phyloP scores from a whole-genome alignment of 2,888 invertebrate species.

The Caenorhabditis virilis region DNA sequence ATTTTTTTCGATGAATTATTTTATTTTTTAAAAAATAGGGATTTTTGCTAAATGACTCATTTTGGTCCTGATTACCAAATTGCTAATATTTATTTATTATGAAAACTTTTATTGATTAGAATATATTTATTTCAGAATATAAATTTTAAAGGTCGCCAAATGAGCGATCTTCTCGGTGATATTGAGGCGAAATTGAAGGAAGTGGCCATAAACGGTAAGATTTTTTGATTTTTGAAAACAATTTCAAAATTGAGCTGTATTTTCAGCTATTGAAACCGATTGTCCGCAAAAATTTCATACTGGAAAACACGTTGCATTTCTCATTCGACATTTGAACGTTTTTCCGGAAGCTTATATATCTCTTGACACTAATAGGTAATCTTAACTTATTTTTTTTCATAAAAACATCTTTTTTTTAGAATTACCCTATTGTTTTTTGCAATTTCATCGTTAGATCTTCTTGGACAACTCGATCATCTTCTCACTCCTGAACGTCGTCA shows the following conservation, averaged over 20 bases:
- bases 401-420: slow-evolving; percentile 34
- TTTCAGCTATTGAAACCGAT: slow-evolving; percentile 24
- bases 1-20: not conserved
- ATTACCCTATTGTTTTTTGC: slow-evolving; percentile 77
- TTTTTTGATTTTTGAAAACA: not conserved
- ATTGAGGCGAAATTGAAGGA: not conserved
- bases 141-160: slow-evolving; percentile 12
- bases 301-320: slow-evolving; percentile 45
- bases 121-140: too few species aligned
- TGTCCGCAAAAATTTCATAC: slow-evolving; percentile 22
- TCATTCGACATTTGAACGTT: slow-evolving; percentile 51
- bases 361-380: slow-evolving; percentile 53
- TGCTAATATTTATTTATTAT: not conserved
- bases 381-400: too few species aligned
- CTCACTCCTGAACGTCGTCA: slow-evolving; percentile 73
- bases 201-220: slow-evolving; percentile 7
- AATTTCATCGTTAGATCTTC: slow-evolving; percentile 86
- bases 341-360: slow-evolving; percentile 52
- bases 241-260: too few species aligned
- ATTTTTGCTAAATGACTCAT: too few species aligned
- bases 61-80: not conserved
- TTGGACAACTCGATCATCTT: slow-evolving; percentile 78
- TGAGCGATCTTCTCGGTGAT: slow-evolving; percentile 14
- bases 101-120: too few species aligned
- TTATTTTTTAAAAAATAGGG: too few species aligned